Evolutionary conservation across 2,797 vertebrate species (phyloP).

Genomic region (Pseudomugil tenellus): DNA sequence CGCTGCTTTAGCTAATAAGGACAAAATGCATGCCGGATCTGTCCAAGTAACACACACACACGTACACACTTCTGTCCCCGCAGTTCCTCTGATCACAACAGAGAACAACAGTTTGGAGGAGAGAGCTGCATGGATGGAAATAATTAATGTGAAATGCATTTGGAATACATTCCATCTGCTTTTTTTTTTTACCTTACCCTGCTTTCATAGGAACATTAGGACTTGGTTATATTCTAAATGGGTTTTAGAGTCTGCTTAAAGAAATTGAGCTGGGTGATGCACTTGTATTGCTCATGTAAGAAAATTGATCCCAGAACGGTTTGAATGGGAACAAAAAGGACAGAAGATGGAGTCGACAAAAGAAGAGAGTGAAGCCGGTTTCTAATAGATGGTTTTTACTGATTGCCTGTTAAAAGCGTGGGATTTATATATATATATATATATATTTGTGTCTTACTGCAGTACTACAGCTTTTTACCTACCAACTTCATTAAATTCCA

Average conservation of each 20-base stretch:
- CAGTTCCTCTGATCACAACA: slow-evolving; percentile 39
- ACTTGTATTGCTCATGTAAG: slow-evolving; percentile 30
- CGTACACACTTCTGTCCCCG: slow-evolving; percentile 34
- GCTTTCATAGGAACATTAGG: slow-evolving; percentile 10
- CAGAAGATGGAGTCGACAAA: slow-evolving; percentile 8
- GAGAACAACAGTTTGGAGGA: slow-evolving; percentile 55
- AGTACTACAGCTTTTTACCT: slow-evolving; percentile 8
- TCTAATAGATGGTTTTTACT: slow-evolving; percentile 4
- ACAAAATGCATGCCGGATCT: slow-evolving; percentile 70
- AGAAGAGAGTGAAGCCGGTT: not conserved
- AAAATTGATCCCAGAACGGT: slow-evolving; percentile 27
- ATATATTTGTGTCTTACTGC: not conserved
- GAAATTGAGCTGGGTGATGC: slow-evolving; percentile 23
- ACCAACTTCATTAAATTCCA: not conserved
- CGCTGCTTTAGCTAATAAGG: slow-evolving; percentile 76
- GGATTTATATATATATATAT: too few relatives aligned
- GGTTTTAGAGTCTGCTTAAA: slow-evolving; percentile 42
- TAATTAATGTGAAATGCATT: slow-evolving; percentile 46
- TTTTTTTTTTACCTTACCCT: slow-evolving; percentile 26
- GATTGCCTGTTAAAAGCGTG: not conserved
- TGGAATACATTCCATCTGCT: slow-evolving; percentile 43
- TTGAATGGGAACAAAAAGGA: slow-evolving; percentile 14
- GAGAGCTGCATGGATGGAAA: slow-evolving; percentile 25
- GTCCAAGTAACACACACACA: too few relatives aligned
- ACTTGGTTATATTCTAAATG: slow-evolving; percentile 50